Evolutionary conservation across 1,140 invertebrate genomes (phyloP).

Genomic region (Micrasema longulum): DNA sequence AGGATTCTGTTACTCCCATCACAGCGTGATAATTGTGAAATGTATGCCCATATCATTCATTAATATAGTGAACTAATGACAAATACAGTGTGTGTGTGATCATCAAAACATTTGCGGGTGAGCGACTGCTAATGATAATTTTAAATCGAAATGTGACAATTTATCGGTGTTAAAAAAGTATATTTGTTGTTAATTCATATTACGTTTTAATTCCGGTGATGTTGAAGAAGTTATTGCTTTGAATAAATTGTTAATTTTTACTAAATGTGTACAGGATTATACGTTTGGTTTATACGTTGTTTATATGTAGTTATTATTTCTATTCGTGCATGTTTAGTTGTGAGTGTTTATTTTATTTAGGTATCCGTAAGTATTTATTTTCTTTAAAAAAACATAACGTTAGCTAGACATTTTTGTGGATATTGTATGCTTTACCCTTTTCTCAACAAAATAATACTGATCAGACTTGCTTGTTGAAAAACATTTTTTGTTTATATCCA

Average conservation of each 20-base stretch:
- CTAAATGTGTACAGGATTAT: not conserved
- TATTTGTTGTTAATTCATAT: constrained; percentile 34
- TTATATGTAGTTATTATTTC: not conserved
- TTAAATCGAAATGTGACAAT: constrained; percentile 26
- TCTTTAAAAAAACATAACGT: too few species aligned
- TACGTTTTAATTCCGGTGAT: not conserved
- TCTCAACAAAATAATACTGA: too few species aligned
- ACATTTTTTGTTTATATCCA: too few species aligned
- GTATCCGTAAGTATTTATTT: too few species aligned
- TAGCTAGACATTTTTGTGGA: too few species aligned
- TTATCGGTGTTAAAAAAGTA: constrained; percentile 27
- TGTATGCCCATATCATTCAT: constrained; percentile 38
- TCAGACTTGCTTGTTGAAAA: too few species aligned
- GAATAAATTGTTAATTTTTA: constrained; percentile 3
- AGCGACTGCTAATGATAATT: constrained; percentile 14
- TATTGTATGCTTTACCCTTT: too few species aligned
- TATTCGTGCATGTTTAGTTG: not conserved
- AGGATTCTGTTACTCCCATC: constrained; percentile 50
- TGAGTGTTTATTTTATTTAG: not conserved
- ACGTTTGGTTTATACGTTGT: constrained; percentile 14
- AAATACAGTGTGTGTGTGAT: not conserved
- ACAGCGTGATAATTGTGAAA: constrained; percentile 51
- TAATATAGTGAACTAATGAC: constrained; percentile 23
- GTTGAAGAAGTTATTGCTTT: constrained; percentile 18
- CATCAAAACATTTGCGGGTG: not conserved